phyloP scores from a whole-genome alignment of 2,888 invertebrate species.

The Euzophera pinguis region DNA sequence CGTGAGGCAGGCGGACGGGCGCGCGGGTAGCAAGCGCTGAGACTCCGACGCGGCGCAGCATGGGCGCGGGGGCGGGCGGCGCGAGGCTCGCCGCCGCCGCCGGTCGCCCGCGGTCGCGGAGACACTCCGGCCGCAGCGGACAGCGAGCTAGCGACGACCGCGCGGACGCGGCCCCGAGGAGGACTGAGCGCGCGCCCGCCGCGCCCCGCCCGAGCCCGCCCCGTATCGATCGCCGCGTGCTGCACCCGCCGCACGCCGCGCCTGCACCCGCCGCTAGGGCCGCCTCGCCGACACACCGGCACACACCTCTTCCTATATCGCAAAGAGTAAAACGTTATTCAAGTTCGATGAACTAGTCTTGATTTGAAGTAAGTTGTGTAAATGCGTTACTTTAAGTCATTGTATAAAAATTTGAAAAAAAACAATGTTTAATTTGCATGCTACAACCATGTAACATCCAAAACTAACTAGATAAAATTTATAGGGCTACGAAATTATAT shows the following conservation, averaged over 20 bases:
- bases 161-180: slow-evolving; percentile 75
- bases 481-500: too few species aligned
- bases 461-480: too few species aligned
- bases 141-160: slow-evolving; percentile 62
- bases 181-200: slow-evolving; percentile 61
- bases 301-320: neutral
- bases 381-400: too few species aligned
- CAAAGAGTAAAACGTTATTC: neutral
- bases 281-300: slow-evolving; percentile 30
- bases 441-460: too few species aligned
- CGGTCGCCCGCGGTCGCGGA: slow-evolving; percentile 67
- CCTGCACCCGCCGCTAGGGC: slow-evolving; percentile 57
- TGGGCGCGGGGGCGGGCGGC: slow-evolving; percentile 79
- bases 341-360: neutral
- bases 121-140: slow-evolving; percentile 71
- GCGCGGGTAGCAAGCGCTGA: slow-evolving; percentile 49
- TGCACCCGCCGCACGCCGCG: slow-evolving; percentile 55
- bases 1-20: slow-evolving; percentile 44
- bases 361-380: too few species aligned
- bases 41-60: slow-evolving; percentile 69
- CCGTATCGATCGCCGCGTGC: slow-evolving; percentile 59
- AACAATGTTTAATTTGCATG: too few species aligned
- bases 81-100: slow-evolving; percentile 77
- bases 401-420: too few species aligned
- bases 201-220: slow-evolving; percentile 50